Evolutionary conservation across 2,888 invertebrate genomes (phyloP).

Genomic region (Nomada hirtipes): DNA sequence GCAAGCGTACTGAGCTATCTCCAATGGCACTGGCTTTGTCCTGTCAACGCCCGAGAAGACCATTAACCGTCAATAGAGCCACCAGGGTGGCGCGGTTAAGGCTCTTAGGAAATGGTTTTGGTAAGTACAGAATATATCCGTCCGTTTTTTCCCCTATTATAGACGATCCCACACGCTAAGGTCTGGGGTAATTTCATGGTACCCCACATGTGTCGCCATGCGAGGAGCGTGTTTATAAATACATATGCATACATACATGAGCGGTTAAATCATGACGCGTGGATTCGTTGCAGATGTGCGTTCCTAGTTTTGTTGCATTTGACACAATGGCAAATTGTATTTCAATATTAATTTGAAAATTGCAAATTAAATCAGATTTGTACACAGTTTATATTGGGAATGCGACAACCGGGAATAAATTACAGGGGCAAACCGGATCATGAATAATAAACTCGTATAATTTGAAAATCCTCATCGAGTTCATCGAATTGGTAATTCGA

Average conservation of each 20-base stretch:
- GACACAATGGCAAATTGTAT: background rate
- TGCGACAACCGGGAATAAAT: background rate
- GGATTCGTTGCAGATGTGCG: slow-evolving; percentile 11
- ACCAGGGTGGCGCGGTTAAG: slow-evolving; percentile 81
- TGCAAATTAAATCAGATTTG: too few relatives aligned
- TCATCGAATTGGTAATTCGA: background rate
- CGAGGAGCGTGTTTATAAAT: slow-evolving; percentile 43
- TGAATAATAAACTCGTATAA: background rate
- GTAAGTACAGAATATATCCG: slow-evolving; percentile 76
- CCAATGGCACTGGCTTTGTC: slow-evolving; percentile 75
- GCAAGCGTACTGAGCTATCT: slow-evolving; percentile 17
- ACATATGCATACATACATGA: slow-evolving; percentile 16
- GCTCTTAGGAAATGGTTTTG: slow-evolving; percentile 75
- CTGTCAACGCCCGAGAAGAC: slow-evolving; percentile 78
- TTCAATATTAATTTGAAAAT: background rate
- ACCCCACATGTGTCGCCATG: slow-evolving; percentile 36
- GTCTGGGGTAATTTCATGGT: slow-evolving; percentile 21
- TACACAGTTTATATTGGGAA: too few relatives aligned
- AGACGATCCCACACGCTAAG: slow-evolving; percentile 54
- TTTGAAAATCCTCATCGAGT: background rate
- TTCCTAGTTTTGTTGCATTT: background rate
- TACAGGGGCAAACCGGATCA: background rate
- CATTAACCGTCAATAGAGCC: slow-evolving; percentile 80
- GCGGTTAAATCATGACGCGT: background rate
- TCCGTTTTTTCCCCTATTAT: slow-evolving; percentile 11